Evolutionary conservation across 2,888 invertebrate genomes (phyloP).

Genomic region (Monoplex corrugatus): DNA sequence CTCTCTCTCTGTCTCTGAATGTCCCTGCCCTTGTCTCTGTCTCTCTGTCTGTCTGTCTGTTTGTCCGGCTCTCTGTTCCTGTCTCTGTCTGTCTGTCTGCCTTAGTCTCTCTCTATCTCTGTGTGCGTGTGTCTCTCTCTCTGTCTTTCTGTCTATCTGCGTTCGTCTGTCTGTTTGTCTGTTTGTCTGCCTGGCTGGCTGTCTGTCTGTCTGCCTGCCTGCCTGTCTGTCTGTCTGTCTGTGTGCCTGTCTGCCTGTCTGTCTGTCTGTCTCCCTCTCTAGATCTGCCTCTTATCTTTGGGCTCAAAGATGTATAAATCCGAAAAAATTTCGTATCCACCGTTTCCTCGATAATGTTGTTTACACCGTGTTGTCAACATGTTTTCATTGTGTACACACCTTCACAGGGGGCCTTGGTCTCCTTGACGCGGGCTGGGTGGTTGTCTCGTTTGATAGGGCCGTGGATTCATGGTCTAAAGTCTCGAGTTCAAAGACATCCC

Average conservation of each 20-base stretch:
- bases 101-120: neutral
- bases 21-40: constrained; percentile 2
- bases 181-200: neutral
- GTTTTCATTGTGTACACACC: too few species aligned
- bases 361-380: too few species aligned
- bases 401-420: too few species aligned
- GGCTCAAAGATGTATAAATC: too few species aligned
- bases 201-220: neutral
- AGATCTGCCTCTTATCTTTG: too few species aligned
- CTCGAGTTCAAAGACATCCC: too few species aligned
- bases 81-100: neutral
- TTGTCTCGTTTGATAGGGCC: too few species aligned
- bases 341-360: too few species aligned
- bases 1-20: constrained; percentile 14
- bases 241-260: neutral
- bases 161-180: neutral
- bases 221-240: neutral
- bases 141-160: neutral
- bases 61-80: constrained; percentile 16
- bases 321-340: too few species aligned
- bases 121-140: neutral
- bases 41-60: constrained; percentile 12
- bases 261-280: neutral
- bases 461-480: too few species aligned
- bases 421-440: too few species aligned